Base-by-base conservation (phyloP, 2,888 invertebrate species). In the Schizaphis graminum region DNA sequence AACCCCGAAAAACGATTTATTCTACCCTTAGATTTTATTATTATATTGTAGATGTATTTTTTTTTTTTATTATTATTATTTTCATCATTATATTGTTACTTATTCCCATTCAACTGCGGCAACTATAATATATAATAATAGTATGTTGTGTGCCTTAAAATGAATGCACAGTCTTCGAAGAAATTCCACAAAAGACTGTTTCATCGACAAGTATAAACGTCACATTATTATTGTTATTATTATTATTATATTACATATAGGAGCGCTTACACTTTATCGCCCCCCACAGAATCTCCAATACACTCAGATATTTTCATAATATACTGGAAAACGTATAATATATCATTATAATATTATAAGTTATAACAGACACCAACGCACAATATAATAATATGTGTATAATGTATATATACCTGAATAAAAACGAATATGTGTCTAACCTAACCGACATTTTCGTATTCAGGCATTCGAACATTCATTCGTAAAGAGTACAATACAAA, bases 151-250 rank as follows among this genome's bases (percentile, higher is more conserved):
- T 57, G 53, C 85, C 44, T 91, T 91, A 44, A 85, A 84, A 86
- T 86, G 49, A 41, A 26, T 89, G 28, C 28, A 84, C 21, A 57
- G 44, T 35, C 67, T 53, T 91, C 91, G 41, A 10, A 57, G 56
- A 91, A 91, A 86, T 91, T 85, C 91, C 85, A 44, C 91, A 91
- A 85, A 91, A 91, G 91, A 91, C 85, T 41, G 44, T 91, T 91
- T 85, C 44, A n/a, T 91, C 85, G 56, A 91, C 91, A 85, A 85
- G 85, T 56, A 91, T 85, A 84, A 91, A 26, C 85, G 41, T 41
- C 28, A n/a, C 56, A 44, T 91, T 91, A 85, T 91, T 89, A 56
- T 88, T 53, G 35, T 86, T 86, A 86, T 91, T 89, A 47, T 47
- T 47, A 8, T 88, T 88, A 90, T n/a, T 89, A 89, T 44, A 44